These are phyloP conservation scores for Clanis bilineata DNA, from an alignment of 2,888 invertebrate species.

Conservation along the genomic window DNA sequence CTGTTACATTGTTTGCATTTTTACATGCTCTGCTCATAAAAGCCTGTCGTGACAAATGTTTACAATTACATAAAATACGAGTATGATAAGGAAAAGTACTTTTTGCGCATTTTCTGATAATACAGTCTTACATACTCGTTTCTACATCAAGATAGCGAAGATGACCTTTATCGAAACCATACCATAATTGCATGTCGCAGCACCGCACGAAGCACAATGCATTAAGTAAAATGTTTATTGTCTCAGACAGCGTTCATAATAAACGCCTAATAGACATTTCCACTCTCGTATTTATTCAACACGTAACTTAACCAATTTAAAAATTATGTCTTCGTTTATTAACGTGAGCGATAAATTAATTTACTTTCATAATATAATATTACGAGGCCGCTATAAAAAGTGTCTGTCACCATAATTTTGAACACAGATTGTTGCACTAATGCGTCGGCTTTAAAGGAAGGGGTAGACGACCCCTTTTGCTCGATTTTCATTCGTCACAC, in stretches of 20 bases:
- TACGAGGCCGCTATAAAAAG: conserved; percentile 65
- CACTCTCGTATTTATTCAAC: conserved; percentile 13
- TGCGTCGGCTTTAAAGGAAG: conserved; percentile 61
- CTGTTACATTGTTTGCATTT: background rate
- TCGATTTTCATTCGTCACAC: conserved; percentile 75
- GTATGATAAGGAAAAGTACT: background rate
- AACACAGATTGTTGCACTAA: conserved; percentile 77
- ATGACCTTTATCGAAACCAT: conserved; percentile 8
- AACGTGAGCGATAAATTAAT: conserved; percentile 71
- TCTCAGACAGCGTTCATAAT: background rate
- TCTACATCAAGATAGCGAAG: conserved; percentile 9
- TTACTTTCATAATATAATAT: conserved; percentile 65
- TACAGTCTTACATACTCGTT: background rate
- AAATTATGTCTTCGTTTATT: conserved; percentile 59
- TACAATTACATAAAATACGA: conserved; percentile 6
- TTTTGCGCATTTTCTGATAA: conserved; percentile 5
- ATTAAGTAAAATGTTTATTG: conserved; percentile 7
- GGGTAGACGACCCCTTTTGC: conserved; percentile 69
- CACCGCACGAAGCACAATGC: background rate
- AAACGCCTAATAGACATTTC: conserved; percentile 6
- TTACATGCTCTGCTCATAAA: conserved; percentile 6
- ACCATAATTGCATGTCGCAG: background rate
- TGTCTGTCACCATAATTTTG: conserved; percentile 75
- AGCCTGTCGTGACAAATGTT: conserved; percentile 13
- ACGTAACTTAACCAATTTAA: conserved; percentile 46